These are phyloP conservation scores for Bradypodion ventrale DNA, from an alignment of 2,797 vertebrate genomes.

Conservation along the genomic window DNA sequence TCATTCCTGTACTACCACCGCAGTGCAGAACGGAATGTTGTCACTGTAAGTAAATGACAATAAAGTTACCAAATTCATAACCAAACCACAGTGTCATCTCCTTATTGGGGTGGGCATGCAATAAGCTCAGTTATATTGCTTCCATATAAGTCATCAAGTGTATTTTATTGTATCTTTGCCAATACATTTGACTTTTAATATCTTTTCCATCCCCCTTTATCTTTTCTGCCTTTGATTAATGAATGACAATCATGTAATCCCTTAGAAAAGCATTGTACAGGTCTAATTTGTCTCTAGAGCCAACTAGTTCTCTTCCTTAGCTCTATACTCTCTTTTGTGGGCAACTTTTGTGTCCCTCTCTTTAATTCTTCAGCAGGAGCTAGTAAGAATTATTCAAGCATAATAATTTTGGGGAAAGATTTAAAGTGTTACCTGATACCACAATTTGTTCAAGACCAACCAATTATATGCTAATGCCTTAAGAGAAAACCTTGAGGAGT, in stretches of 20 bases:
- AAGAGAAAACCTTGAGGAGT: slow-evolving; percentile 12
- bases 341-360: not conserved
- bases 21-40: too few species aligned
- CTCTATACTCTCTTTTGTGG: not conserved
- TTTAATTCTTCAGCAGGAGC: not conserved
- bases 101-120: too few species aligned
- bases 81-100: too few species aligned
- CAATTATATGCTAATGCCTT: not conserved
- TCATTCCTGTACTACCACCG: too few species aligned
- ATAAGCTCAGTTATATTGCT: not conserved
- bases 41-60: too few species aligned
- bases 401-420: not conserved
- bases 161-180: slow-evolving; percentile 11
- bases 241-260: slow-evolving; percentile 7
- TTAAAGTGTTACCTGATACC: slow-evolving; percentile 19
- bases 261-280: slow-evolving; percentile 3
- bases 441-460: slow-evolving; percentile 27
- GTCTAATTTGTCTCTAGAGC: not conserved
- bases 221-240: slow-evolving; percentile 20
- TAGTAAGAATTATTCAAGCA: slow-evolving; percentile 3
- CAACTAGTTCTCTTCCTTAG: not conserved
- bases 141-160: slow-evolving; percentile 13
- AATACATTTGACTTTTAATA: slow-evolving; percentile 27
- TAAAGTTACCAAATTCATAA: too few species aligned
- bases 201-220: not conserved